Conservation (phyloP, 1,140 invertebrate species). For the Caenorhabditis tropicalis region DNA sequence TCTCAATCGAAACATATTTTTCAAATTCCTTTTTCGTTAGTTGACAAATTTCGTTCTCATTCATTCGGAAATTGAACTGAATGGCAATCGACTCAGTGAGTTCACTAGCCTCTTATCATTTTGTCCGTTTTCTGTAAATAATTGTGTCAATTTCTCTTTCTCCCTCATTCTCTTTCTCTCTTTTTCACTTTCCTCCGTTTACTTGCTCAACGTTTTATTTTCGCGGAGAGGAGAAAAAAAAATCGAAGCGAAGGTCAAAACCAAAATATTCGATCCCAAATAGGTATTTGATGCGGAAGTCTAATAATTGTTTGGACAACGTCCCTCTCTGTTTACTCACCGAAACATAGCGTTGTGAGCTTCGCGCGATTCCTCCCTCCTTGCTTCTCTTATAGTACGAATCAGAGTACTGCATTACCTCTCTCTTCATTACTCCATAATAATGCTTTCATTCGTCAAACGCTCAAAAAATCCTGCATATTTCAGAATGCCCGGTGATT, state of each 20-base stretch:
- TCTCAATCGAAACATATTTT: neutral
- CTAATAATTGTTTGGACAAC: slow-evolving; percentile 44
- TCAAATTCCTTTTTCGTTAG: neutral
- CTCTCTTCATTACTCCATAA: neutral
- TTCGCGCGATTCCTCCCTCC: slow-evolving; percentile 2
- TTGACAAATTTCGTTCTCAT: neutral
- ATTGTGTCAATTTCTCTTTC: slow-evolving; percentile 24
- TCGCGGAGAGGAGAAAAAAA: slow-evolving; percentile 65
- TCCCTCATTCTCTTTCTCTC: slow-evolving; percentile 49
- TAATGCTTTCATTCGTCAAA: slow-evolving; percentile 27
- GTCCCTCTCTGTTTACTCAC: slow-evolving; percentile 26
- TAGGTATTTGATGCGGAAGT: slow-evolving; percentile 37
- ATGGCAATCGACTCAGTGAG: neutral
- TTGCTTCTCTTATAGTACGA: slow-evolving; percentile 12
- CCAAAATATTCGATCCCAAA: slow-evolving; percentile 18
- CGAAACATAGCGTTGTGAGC: slow-evolving; percentile 19
- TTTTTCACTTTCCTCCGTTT: slow-evolving; percentile 24
- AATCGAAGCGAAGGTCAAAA: slow-evolving; percentile 36
- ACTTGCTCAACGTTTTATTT: slow-evolving; percentile 55
- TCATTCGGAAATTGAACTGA: neutral
- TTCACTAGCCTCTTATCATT: slow-evolving; percentile 15
- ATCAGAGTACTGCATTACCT: neutral
- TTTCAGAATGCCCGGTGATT: slow-evolving; percentile 35
- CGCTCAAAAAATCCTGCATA: neutral
- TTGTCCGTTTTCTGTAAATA: slow-evolving; percentile 30